phyloP scores from a whole-genome alignment of 2,888 invertebrate genomes.

The Ophioninae sp. region DNA sequence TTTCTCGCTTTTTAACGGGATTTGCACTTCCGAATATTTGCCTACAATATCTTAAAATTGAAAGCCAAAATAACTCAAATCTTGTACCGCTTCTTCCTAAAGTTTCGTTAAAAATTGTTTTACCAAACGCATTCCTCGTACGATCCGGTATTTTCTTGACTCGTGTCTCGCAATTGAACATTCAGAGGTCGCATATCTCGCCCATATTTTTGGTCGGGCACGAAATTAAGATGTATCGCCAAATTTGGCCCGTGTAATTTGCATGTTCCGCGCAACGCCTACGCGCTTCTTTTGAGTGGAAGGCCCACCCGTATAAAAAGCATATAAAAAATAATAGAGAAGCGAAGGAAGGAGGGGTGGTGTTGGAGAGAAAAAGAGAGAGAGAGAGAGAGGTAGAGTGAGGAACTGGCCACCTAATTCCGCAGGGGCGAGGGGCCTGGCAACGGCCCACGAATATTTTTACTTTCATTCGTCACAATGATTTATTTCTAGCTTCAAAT shows the following conservation, averaged over 20 bases:
- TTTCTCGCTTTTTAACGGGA: no score
- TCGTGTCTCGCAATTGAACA: neutral
- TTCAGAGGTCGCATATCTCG: conserved; percentile 60
- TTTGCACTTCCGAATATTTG: no score
- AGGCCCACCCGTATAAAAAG: conserved; percentile 64
- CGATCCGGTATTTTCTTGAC: neutral
- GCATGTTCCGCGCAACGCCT: conserved; percentile 79
- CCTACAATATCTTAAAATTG: no score
- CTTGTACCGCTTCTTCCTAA: no score
- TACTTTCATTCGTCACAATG: conserved; percentile 40
- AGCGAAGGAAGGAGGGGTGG: neutral
- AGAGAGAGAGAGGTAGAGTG: no score
- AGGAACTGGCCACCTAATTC: conserved; percentile 29
- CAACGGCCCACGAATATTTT: conserved; percentile 54
- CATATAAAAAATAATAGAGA: conserved; percentile 51
- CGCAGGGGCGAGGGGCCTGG: conserved; percentile 25
- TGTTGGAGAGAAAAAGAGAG: no score
- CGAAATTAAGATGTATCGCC: conserved; percentile 80
- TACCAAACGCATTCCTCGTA: neutral
- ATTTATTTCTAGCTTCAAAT: conserved; percentile 25
- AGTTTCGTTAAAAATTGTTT: no score
- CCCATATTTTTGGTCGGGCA: conserved; percentile 69
- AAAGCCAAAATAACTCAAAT: no score
- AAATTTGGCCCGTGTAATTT: conserved; percentile 79
- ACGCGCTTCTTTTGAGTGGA: conserved; percentile 72